Evolutionary conservation across 2,797 vertebrate genomes (phyloP).

Genomic region (Xerus rutilus): DNA sequence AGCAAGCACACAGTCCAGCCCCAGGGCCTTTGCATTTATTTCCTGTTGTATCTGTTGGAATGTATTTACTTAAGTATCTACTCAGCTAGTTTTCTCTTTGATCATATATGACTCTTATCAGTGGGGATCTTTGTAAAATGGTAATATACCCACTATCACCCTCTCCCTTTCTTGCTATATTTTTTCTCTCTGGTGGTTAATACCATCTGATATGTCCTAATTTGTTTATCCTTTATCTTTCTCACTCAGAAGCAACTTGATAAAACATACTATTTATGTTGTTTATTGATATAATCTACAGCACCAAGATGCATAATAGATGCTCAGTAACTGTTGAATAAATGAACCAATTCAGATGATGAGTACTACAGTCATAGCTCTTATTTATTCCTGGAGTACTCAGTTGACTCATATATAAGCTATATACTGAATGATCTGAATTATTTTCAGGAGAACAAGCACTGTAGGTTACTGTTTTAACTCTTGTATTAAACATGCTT

Average conservation of each 20-base stretch:
- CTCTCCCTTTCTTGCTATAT: neutral
- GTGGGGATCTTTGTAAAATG: constrained; percentile 27
- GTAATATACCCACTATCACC: neutral
- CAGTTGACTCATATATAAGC: neutral
- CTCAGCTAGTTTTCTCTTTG: constrained; percentile 41
- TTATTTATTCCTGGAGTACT: constrained; percentile 5
- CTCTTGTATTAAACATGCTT: neutral
- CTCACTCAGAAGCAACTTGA: constrained; percentile 29
- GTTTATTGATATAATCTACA: neutral
- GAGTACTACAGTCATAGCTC: neutral
- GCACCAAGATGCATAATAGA: neutral
- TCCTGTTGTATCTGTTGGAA: neutral
- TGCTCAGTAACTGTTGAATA: constrained; percentile 36
- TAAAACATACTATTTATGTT: neutral
- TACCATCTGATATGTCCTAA: neutral
- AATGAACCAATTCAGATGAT: constrained; percentile 24
- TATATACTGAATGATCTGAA: neutral
- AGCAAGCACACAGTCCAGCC: neutral
- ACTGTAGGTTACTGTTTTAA: constrained; percentile 19
- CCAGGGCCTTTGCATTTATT: neutral
- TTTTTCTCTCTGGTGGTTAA: constrained; percentile 25
- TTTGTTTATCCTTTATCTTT: neutral
- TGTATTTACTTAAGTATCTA: neutral
- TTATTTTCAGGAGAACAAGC: constrained; percentile 7
- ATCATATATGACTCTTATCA: neutral